Evolutionary conservation across 2,113 vertebrate species (phyloP).

Genomic region (Hiodon tergisus): DNA sequence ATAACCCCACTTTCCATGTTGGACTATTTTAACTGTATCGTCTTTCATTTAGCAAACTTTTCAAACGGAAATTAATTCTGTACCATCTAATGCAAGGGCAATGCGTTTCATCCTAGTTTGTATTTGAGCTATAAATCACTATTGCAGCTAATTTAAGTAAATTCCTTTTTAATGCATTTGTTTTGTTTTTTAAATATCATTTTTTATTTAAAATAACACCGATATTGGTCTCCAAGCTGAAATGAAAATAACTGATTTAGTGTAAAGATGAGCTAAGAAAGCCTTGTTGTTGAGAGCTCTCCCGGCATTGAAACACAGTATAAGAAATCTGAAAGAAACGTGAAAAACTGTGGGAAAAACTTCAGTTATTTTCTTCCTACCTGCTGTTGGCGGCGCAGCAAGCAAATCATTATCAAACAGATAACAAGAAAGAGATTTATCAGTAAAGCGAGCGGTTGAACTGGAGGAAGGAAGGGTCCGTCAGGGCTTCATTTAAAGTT

Average conservation of each 20-base stretch:
- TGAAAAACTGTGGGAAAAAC: not conserved
- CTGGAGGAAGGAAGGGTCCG: not conserved
- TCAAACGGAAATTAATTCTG: not conserved
- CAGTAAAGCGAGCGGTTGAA: not conserved
- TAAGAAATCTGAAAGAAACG: not conserved
- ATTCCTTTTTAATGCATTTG: not conserved
- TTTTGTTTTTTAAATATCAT: not conserved
- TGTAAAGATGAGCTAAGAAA: no score
- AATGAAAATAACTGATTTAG: not conserved
- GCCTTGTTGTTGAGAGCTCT: no score
- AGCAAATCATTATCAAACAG: conserved; percentile 5
- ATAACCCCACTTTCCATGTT: not conserved
- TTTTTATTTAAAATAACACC: no score
- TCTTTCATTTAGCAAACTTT: not conserved
- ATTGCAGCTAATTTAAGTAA: no score
- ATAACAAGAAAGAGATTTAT: not conserved
- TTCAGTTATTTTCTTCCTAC: not conserved
- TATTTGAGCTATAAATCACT: no score
- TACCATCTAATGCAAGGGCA: no score
- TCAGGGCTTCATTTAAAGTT: conserved; percentile 1
- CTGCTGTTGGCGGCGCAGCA: not conserved
- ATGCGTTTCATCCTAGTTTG: not conserved
- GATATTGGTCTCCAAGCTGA: not conserved
- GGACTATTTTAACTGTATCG: not conserved
- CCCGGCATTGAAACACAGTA: no score